Evolutionary conservation across 1,140 invertebrate species (phyloP).

Genomic region (Bilobella aurantiaca): DNA sequence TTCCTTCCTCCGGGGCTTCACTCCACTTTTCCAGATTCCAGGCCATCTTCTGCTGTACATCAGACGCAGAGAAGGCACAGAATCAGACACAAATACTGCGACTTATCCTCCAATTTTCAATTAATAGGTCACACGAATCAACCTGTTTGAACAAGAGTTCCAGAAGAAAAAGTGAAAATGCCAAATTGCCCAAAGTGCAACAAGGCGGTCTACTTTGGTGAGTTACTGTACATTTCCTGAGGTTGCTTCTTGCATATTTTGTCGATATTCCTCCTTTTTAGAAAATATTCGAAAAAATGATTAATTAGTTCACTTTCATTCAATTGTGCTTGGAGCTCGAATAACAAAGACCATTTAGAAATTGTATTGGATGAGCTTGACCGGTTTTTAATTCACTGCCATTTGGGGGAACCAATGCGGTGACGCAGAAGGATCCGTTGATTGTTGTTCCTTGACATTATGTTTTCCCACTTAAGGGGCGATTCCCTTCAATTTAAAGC

Average conservation of each 20-base stretch:
- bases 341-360: background rate
- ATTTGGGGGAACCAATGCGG: background rate
- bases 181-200: conserved; percentile 51
- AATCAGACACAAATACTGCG: background rate
- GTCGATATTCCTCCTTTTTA: background rate
- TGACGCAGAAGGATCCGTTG: background rate
- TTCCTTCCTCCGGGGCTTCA: background rate
- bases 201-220: conserved; percentile 51
- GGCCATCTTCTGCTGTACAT: background rate
- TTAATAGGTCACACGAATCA: background rate
- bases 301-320: background rate
- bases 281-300: background rate
- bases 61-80: background rate
- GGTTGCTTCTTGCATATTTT: background rate
- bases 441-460: background rate
- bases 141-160: background rate
- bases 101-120: background rate
- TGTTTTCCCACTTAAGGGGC: background rate
- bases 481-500: background rate
- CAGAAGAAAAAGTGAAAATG: conserved; percentile 38
- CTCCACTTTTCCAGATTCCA: background rate
- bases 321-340: background rate
- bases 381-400: background rate
- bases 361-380: background rate
- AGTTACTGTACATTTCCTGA: conserved; percentile 29